Evolutionary conservation across 2,888 invertebrate genomes (phyloP).

Genomic region (Pyrrhosoma nymphula): DNA sequence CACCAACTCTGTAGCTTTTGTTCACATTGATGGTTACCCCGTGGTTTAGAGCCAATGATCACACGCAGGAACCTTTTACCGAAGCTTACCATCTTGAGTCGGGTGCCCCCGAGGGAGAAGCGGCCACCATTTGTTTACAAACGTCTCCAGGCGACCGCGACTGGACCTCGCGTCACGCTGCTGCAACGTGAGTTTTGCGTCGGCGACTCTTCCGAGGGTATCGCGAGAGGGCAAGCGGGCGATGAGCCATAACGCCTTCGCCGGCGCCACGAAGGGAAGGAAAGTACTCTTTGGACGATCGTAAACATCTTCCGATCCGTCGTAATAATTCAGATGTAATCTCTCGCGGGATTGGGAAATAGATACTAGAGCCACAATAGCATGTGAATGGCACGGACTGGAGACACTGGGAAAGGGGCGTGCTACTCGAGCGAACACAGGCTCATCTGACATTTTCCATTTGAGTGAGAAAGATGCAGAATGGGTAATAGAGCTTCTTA

Average conservation of each 20-base stretch:
- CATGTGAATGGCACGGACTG: neutral
- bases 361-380: neutral
- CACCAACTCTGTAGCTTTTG: too few species aligned
- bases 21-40: neutral
- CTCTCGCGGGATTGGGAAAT: neutral
- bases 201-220: neutral
- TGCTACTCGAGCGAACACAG: neutral
- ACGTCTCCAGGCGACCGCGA: neutral
- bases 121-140: neutral
- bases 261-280: neutral
- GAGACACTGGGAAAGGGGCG: neutral
- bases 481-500: too few species aligned
- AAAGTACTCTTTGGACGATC: slow-evolving; percentile 22
- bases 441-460: too few species aligned
- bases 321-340: neutral
- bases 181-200: neutral
- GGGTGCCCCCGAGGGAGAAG: neutral
- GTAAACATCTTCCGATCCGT: neutral
- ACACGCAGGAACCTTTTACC: neutral
- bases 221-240: neutral
- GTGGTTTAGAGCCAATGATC: neutral
- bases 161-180: neutral
- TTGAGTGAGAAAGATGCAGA: too few species aligned
- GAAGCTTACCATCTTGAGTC: neutral
- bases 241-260: neutral